These are phyloP conservation scores for Amphiprion ocellaris DNA, from an alignment of 2,113 vertebrate species.

Conservation along the genomic window DNA sequence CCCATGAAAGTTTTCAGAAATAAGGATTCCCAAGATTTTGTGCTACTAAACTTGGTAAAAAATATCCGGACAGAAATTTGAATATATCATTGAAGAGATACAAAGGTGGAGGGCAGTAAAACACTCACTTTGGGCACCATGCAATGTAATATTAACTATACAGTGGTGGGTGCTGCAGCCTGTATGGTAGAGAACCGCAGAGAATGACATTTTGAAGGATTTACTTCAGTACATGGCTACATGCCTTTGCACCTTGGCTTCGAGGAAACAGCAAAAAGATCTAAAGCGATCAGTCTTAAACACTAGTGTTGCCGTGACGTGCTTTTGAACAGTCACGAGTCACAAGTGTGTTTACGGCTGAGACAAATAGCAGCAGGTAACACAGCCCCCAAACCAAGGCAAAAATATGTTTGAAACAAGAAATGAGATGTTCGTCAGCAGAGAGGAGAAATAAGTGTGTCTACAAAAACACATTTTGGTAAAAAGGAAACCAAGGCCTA, in stretches of 20 bases:
- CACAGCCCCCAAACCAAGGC: constrained; percentile 16
- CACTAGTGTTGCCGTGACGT: background rate
- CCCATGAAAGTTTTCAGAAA: constrained; percentile 26
- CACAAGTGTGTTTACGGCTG: constrained; percentile 1
- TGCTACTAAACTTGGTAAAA: constrained; percentile 71
- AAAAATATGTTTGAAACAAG: constrained; percentile 30
- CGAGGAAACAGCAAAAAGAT: constrained; percentile 21
- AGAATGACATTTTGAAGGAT: constrained; percentile 32
- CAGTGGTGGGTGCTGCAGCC: constrained; percentile 38
- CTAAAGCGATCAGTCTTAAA: constrained; percentile 12
- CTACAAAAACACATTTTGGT: background rate
- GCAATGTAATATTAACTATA: constrained; percentile 64
- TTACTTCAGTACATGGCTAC: constrained; percentile 61
- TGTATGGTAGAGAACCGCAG: background rate
- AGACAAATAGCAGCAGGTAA: constrained; percentile 50
- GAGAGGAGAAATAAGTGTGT: background rate
- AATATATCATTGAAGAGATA: constrained; percentile 45
- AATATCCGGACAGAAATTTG: constrained; percentile 20
- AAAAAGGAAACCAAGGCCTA: constrained; percentile 7
- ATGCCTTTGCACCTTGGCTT: constrained; percentile 65
- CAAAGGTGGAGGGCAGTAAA: constrained; percentile 60
- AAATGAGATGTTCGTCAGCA: constrained; percentile 6
- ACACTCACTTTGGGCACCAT: constrained; percentile 66
- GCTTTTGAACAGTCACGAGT: constrained; percentile 4
- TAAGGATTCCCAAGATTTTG: constrained; percentile 59